Base-by-base conservation (phyloP, 2,113 vertebrate species). In the Gallinago media region DNA sequence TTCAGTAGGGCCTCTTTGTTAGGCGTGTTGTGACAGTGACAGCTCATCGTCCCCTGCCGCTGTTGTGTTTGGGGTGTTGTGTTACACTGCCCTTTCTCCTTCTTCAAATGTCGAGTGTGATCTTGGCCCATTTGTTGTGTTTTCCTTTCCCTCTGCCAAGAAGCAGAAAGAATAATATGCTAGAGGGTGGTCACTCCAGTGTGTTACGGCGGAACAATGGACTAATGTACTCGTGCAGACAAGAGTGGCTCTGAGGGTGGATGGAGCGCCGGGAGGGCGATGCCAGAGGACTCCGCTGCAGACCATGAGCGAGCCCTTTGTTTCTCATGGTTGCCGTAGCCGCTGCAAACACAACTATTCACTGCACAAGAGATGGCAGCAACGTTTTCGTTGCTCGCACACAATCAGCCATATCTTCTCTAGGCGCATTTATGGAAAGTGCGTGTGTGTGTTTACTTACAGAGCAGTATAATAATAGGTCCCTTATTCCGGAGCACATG, bases 1-100 rank as follows among this genome's bases (percentile, higher is more conserved):
- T 89, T 93, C 94, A 94, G 89, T 63, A 96, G 36, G 71, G 70
- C 54, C 73, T 96, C 92, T 93, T 96, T 92, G 85, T 94, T 86
- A 85, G 68, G 55, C 62, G 61, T 75, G 29, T 14, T 47, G 50
- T 56, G 87, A 73, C 77, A 40, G 22, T 3, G 2, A 2, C 56
- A 31, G 29, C 90, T 79, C 49, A 9, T 73, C n/a, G 8, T 74
- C 34, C 42, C 22, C 38, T 26, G 38, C 61, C 0, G 0, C 70
- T 26, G 14, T 22, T 52, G 65, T 3, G 1, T 17, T 42, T 2
- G 63, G 68, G 63, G 15, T 20, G 50, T 58, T 46, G 52, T 29
- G 65, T 55, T 42, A 4, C 1, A 0, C 49, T 49, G 6, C 22
- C 42, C 70, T 79, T 31, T 36, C 73, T 78, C 76, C 58, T 80